A percentile compares a stretch with the other conserved stretches of the same genome.
Evolutionary conservation across 2,797 vertebrate genomes (phyloP).

Genomic region (Potorous gilbertii): DNA sequence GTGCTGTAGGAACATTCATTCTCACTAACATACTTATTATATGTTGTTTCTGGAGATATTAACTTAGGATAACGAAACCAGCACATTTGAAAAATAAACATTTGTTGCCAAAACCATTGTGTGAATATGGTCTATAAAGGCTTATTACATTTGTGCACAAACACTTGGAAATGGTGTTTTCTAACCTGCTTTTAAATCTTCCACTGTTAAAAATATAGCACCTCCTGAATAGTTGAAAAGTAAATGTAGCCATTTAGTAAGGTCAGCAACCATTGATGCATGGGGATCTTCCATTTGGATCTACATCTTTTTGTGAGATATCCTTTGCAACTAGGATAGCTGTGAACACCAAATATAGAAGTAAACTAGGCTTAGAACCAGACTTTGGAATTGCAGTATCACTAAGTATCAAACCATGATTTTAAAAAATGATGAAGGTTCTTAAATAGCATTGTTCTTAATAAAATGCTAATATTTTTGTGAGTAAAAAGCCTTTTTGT

Average conservation of each 20-base stretch:
- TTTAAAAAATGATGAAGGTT: background rate
- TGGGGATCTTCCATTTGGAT: background rate
- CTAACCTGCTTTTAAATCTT: background rate
- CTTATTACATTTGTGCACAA: background rate
- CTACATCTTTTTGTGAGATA: background rate
- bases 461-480: background rate
- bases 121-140: background rate
- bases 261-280: background rate
- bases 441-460: background rate
- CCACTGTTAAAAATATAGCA: background rate
- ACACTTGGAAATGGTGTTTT: background rate
- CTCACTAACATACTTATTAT: background rate
- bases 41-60: background rate
- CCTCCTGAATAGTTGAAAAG: background rate
- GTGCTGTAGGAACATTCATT: background rate
- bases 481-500: background rate
- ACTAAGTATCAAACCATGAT: background rate
- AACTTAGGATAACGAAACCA: background rate
- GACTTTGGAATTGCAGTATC: no score
- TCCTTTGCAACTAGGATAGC: background rate
- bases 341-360: background rate
- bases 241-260: background rate
- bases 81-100: background rate
- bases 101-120: background rate
- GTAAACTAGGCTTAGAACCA: background rate